Conservation (phyloP, 2,888 invertebrate species). For the Drosophila atripex region DNA sequence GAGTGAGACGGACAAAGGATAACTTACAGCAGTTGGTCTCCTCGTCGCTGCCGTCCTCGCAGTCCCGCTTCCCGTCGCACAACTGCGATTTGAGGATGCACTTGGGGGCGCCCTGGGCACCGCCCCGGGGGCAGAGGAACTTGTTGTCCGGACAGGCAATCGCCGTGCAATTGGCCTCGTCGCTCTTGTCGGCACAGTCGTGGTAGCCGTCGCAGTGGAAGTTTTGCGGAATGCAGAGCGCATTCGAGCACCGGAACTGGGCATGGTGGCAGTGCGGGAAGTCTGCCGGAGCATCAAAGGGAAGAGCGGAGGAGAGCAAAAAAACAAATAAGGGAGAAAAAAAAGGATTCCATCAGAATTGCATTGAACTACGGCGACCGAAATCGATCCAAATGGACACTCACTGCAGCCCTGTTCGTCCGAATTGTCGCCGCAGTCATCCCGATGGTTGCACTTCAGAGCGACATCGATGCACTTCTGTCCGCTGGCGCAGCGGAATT, state of each 20-base stretch:
- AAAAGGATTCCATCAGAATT: background rate
- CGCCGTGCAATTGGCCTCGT: constrained; percentile 94
- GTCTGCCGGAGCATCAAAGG: constrained; percentile 85
- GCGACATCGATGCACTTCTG: constrained; percentile 91
- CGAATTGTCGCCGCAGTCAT: constrained; percentile 95
- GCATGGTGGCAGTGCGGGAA: constrained; percentile 95
- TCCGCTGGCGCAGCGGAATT: constrained; percentile 93
- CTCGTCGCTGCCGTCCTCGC: constrained; percentile 96
- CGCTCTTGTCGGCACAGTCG: constrained; percentile 96
- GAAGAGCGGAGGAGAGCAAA: no score
- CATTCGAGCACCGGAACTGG: constrained; percentile 96
- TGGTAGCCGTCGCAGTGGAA: constrained; percentile 92
- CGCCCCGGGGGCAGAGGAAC: constrained; percentile 93
- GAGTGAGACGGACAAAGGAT: background rate
- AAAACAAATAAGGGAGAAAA: no score
- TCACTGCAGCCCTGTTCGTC: constrained; percentile 95
- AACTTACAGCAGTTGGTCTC: constrained; percentile 94
- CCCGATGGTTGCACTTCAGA: constrained; percentile 93
- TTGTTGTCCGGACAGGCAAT: constrained; percentile 95
- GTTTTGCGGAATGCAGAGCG: constrained; percentile 94
- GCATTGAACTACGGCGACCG: background rate
- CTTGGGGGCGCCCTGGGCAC: constrained; percentile 89
- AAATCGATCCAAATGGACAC: constrained; percentile 79
- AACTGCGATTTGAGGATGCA: constrained; percentile 95
- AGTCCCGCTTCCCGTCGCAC: constrained; percentile 95